Conservation (phyloP, 1,140 invertebrate genomes). For the Bradysia coprophila region DNA sequence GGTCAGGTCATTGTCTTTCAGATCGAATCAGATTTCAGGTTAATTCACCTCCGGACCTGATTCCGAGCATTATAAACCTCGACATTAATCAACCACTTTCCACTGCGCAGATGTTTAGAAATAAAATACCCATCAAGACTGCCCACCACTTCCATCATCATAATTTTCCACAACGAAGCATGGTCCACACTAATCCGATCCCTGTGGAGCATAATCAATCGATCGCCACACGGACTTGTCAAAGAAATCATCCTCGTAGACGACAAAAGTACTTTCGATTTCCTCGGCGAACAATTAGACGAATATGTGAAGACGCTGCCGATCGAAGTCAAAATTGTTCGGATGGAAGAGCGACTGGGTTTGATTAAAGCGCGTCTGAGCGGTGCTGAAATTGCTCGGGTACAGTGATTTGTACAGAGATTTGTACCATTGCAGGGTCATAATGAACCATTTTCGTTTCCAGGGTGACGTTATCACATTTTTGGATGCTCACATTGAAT, state of each 20-base stretch:
- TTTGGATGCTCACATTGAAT: conserved; percentile 91
- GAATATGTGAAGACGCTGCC: conserved; percentile 73
- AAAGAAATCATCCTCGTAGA: conserved; percentile 92
- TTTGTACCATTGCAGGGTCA: neutral
- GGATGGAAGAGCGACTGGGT: conserved; percentile 79
- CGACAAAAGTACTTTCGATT: conserved; percentile 88
- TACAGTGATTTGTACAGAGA: neutral
- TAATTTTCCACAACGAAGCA: conserved; percentile 96
- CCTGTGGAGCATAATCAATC: conserved; percentile 91
- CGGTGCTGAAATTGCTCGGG: conserved; percentile 74
- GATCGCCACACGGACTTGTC: conserved; percentile 68
- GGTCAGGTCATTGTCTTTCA: neutral
- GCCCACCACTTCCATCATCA: conserved; percentile 82
- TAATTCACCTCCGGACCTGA: neutral
- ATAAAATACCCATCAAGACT: conserved; percentile 59
- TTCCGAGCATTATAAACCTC: no score
- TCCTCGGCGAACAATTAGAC: conserved; percentile 74
- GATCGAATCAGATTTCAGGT: neutral
- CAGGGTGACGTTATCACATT: conserved; percentile 85
- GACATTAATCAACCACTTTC: no score
- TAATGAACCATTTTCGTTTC: conserved; percentile 1
- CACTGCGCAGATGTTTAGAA: conserved; percentile 45
- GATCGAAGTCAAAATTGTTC: conserved; percentile 56
- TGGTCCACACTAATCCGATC: conserved; percentile 88
- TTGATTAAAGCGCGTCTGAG: conserved; percentile 81